These are phyloP conservation scores for Lacerta viridis DNA, from an alignment of 2,797 vertebrate genomes.

Conservation along the genomic window DNA sequence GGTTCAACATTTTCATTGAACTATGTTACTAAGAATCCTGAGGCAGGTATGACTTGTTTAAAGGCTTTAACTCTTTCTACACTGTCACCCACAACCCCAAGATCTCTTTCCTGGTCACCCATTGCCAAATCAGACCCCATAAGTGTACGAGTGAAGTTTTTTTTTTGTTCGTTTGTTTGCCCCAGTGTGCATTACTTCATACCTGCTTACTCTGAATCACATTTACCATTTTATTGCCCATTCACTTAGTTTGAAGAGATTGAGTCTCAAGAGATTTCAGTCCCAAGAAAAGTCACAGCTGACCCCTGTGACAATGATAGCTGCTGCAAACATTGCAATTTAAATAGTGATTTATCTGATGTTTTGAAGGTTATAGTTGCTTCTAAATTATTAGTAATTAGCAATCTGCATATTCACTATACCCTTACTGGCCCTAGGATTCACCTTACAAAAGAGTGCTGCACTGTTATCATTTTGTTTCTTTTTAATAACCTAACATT, in stretches of 20 bases:
- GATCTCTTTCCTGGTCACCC: too few relatives aligned
- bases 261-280: background rate
- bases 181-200: background rate
- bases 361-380: background rate
- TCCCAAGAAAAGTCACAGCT: background rate
- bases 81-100: too few relatives aligned
- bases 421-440: background rate
- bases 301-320: background rate
- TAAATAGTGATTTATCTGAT: background rate
- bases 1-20: too few relatives aligned
- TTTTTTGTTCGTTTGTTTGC: background rate
- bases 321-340: background rate
- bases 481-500: background rate
- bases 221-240: background rate
- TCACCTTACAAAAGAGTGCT: background rate
- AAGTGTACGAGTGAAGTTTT: background rate
- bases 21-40: too few relatives aligned
- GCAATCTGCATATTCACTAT: background rate
- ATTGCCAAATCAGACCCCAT: background rate
- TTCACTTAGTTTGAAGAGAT: background rate
- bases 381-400: background rate
- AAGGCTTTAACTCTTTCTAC: too few relatives aligned
- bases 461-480: background rate
- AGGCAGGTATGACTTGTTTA: too few relatives aligned
- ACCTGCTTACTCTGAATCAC: background rate